Evolutionary conservation across 1,140 invertebrate species (phyloP).

Genomic region (Euura saliciscinereae): DNA sequence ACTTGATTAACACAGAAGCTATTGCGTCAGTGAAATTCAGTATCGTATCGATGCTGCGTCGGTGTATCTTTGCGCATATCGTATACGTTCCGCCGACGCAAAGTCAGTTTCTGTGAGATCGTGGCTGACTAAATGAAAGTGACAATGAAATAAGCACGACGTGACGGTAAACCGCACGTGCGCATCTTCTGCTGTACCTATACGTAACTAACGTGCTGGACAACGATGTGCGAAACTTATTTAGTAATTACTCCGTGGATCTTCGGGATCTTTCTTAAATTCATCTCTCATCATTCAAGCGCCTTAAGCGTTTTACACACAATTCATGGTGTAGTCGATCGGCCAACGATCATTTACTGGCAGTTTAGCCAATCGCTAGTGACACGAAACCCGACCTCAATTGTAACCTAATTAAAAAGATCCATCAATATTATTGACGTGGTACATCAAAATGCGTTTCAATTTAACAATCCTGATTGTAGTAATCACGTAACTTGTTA

Average conservation of each 20-base stretch:
- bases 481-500: not conserved
- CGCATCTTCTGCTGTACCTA: not conserved
- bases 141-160: not conserved
- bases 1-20: not conserved
- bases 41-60: not conserved
- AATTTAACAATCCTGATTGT: not conserved
- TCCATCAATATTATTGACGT: not conserved
- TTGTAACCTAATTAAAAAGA: not conserved
- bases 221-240: not conserved
- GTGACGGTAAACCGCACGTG: not conserved
- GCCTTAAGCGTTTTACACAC: not conserved
- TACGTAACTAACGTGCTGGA: not conserved
- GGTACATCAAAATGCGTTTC: not conserved
- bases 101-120: not conserved
- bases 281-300: not conserved
- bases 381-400: not conserved
- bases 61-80: constrained; percentile 1
- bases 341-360: not conserved
- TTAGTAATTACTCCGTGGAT: not conserved
- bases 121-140: not conserved
- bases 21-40: not conserved
- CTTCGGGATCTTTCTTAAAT: not conserved
- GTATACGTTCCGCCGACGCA: not conserved
- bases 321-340: not conserved
- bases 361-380: not conserved